A percentile compares a stretch with the other conserved stretches of the same genome.
Conservation (phyloP, 2,888 invertebrate genomes). For the Creontiades dilutus region DNA sequence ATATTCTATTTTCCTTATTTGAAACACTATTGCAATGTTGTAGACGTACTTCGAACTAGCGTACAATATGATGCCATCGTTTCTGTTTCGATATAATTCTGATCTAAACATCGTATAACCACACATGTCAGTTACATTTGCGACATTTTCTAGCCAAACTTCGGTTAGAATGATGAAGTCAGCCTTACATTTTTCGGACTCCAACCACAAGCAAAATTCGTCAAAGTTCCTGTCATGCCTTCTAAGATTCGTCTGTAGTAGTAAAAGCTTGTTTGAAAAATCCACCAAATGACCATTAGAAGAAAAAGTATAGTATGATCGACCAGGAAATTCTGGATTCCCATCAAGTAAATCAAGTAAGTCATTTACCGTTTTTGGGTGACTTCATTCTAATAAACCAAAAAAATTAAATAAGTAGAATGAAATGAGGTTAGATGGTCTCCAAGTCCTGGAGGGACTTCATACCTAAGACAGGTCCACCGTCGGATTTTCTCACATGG, state of each 20-base stretch:
- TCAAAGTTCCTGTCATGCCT: neutral
- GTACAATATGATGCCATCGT: slow-evolving; percentile 20
- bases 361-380: neutral
- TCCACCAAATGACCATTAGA: neutral
- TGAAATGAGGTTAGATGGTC: too few relatives aligned
- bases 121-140: neutral
- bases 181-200: neutral
- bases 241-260: neutral
- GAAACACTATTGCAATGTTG: neutral
- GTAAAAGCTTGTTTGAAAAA: slow-evolving; percentile 6
- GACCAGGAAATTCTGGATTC: neutral
- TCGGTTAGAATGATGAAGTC: neutral
- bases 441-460: too few relatives aligned
- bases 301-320: neutral
- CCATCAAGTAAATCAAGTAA: neutral
- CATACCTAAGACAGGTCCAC: too few relatives aligned
- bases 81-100: neutral
- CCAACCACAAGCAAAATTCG: slow-evolving; percentile 14
- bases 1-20: slow-evolving; percentile 10
- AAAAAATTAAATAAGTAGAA: too few relatives aligned
- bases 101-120: slow-evolving; percentile 24
- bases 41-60: slow-evolving; percentile 4
- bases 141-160: slow-evolving; percentile 1
- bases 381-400: too few relatives aligned
- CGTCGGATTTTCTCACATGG: too few relatives aligned